Conservation (phyloP, 2,797 vertebrate species). For the Syngnathus rostellatus region DNA sequence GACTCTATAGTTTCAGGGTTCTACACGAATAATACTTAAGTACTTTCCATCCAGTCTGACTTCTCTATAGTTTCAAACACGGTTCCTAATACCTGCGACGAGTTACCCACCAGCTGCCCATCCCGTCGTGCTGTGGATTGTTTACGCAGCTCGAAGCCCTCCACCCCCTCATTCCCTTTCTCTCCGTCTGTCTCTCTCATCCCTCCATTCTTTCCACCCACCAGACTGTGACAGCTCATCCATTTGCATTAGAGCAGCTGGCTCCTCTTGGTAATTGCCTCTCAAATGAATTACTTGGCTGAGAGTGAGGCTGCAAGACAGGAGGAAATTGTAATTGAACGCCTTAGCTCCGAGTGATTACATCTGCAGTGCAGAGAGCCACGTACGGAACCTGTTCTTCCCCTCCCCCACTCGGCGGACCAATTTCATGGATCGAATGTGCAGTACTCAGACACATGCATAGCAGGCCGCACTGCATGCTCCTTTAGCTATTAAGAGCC, state of each 20-base stretch:
- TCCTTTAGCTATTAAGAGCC: conserved; percentile 18
- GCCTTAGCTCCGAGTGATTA: conserved; percentile 58
- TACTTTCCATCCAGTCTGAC: not conserved
- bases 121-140: conserved; percentile 40
- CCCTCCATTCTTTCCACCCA: not conserved
- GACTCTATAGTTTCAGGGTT: not conserved
- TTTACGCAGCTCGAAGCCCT: conserved; percentile 37
- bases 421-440: conserved; percentile 54
- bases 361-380: conserved; percentile 65
- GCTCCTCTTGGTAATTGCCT: conserved; percentile 62
- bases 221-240: conserved; percentile 60
- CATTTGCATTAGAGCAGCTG: conserved; percentile 56
- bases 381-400: conserved; percentile 31
- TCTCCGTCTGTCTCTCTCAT: not conserved
- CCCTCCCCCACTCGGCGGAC: conserved; percentile 35
- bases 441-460: conserved; percentile 26
- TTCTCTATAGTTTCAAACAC: not conserved
- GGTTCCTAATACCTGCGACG: conserved; percentile 19
- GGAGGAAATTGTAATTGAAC: conserved; percentile 69
- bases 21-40: not conserved
- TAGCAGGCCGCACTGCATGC: conserved; percentile 18
- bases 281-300: conserved; percentile 72
- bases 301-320: conserved; percentile 47
- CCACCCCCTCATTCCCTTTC: not conserved
- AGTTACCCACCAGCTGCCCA: conserved; percentile 22